A percentile compares a stretch with the other conserved stretches of the same genome.
Evolutionary conservation across 1,140 invertebrate genomes (phyloP).

Genomic region (Pogonomyrmex californicus): DNA sequence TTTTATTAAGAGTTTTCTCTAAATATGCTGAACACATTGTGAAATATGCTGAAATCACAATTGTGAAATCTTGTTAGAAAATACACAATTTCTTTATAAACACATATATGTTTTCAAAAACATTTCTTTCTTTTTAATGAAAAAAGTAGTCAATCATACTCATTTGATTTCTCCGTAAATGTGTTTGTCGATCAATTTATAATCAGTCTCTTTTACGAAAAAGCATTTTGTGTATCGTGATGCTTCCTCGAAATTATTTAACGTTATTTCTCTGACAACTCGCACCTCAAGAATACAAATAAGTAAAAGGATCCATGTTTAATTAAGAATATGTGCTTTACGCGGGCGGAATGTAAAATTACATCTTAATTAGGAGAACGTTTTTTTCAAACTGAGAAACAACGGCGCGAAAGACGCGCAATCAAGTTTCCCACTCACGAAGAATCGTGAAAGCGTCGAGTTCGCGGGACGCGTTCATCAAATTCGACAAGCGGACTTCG

Average conservation of each 20-base stretch:
- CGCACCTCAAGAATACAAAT: background rate
- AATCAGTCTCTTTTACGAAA: background rate
- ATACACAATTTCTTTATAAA: background rate
- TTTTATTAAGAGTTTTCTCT: constrained; percentile 11
- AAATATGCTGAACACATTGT: background rate
- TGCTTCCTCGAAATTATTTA: background rate
- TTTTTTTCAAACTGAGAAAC: background rate
- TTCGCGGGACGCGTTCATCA: background rate
- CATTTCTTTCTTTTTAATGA: background rate
- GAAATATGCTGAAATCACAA: background rate
- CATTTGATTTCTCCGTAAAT: background rate
- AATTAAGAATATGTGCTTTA: constrained; percentile 15
- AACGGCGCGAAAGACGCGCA: background rate
- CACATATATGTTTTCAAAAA: background rate
- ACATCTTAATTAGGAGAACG: background rate
- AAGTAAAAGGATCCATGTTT: background rate
- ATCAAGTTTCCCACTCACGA: background rate
- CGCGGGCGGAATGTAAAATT: background rate
- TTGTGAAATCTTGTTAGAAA: background rate
- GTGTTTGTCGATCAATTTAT: too few species aligned
- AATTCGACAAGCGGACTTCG: background rate
- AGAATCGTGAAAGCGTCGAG: background rate
- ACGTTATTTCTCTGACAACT: background rate
- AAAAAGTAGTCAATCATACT: background rate
- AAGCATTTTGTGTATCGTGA: background rate